Percentiles rank a stretch among this genome's conserved stretches.
phyloP scores from a whole-genome alignment of 2,888 invertebrate species.

The Drosophila peninsularis region DNA sequence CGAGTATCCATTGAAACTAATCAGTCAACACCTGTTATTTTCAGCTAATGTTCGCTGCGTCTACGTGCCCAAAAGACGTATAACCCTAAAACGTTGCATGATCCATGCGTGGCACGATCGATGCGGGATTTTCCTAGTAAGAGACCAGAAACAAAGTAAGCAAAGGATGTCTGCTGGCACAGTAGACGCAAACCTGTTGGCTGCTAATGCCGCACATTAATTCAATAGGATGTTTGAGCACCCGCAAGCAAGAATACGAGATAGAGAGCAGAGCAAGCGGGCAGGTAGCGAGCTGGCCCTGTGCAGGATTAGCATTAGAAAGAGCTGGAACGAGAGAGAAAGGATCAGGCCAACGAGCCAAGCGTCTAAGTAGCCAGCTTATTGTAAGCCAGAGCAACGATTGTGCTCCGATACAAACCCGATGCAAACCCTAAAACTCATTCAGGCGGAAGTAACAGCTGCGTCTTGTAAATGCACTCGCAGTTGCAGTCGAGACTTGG shows the following conservation, averaged over 20 bases:
- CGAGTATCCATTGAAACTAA: slow-evolving; percentile 53
- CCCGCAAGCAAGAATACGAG: slow-evolving; percentile 22
- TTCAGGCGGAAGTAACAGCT: slow-evolving; percentile 76
- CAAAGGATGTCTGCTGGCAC: slow-evolving; percentile 41
- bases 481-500: slow-evolving; percentile 30
- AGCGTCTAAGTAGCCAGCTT: slow-evolving; percentile 55
- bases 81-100: slow-evolving; percentile 38
- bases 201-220: slow-evolving; percentile 69
- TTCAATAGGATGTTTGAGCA: slow-evolving; percentile 64
- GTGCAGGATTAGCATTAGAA: slow-evolving; percentile 68
- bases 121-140: slow-evolving; percentile 35
- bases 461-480: slow-evolving; percentile 59
- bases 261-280: slow-evolving; percentile 33
- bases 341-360: slow-evolving; percentile 39
- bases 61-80: slow-evolving; percentile 54
- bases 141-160: slow-evolving; percentile 1
- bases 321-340: slow-evolving; percentile 20
- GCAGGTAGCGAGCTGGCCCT: slow-evolving; percentile 54
- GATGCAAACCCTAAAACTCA: slow-evolving; percentile 28
- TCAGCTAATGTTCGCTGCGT: slow-evolving; percentile 57
- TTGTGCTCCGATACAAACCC: slow-evolving; percentile 8
- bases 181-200: slow-evolving; percentile 62
- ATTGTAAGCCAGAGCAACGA: slow-evolving; percentile 45
- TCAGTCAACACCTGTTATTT: slow-evolving; percentile 78
- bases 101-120: slow-evolving; percentile 23